Evolutionary conservation across 2,113 vertebrate species (phyloP).

Genomic region (Channa argus): DNA sequence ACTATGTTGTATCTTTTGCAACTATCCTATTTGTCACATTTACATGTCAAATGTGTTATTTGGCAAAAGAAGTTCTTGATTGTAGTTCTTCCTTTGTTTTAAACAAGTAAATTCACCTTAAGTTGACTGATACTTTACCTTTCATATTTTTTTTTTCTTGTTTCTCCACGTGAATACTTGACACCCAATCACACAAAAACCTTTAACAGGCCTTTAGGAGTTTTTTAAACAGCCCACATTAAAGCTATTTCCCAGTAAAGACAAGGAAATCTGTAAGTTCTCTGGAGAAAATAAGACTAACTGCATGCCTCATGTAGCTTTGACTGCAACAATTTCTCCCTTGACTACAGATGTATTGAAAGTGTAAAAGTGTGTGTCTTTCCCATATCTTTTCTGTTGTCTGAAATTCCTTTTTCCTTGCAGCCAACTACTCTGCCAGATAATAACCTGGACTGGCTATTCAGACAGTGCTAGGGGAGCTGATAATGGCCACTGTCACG

Average conservation of each 20-base stretch:
- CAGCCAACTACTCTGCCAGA: constrained; percentile 51
- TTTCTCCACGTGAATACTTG: neutral
- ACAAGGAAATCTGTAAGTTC: constrained; percentile 39
- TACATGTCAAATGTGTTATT: too few species aligned
- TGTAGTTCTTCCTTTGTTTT: too few species aligned
- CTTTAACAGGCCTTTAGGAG: constrained; percentile 23
- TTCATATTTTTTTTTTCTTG: neutral
- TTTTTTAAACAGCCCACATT: constrained; percentile 26
- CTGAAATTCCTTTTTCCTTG: constrained; percentile 42
- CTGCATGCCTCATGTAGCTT: constrained; percentile 52
- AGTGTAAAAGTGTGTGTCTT: constrained; percentile 33
- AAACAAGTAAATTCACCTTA: neutral
- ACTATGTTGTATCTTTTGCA: neutral
- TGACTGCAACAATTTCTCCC: constrained; percentile 55
- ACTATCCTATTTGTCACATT: too few species aligned
- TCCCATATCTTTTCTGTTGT: constrained; percentile 13
- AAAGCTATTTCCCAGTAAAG: constrained; percentile 40
- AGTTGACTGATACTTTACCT: neutral
- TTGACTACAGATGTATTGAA: constrained; percentile 53
- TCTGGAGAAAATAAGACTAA: constrained; percentile 41
- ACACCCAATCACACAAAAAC: constrained; percentile 25
- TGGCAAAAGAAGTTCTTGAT: too few species aligned
- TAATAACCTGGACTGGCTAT: constrained; percentile 61
- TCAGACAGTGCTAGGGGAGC: constrained; percentile 43
- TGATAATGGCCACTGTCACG: constrained; percentile 71